phyloP scores from a whole-genome alignment of 2,888 invertebrate species.

The Microplitis deprimator region DNA sequence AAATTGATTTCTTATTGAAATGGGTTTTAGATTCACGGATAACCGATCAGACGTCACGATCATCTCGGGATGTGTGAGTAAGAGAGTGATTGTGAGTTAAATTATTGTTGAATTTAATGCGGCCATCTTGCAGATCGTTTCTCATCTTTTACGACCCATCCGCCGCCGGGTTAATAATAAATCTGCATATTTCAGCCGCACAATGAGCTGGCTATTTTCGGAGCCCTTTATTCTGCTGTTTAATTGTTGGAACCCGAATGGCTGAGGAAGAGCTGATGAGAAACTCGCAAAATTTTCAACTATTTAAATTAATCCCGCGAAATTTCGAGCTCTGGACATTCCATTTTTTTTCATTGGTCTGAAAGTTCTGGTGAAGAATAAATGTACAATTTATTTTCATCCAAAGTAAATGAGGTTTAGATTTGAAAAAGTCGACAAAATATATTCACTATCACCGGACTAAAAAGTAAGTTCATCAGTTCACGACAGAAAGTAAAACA shows the following conservation, averaged over 20 bases:
- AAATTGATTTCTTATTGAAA: conserved; percentile 27
- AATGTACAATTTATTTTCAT: no score
- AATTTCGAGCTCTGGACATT: no score
- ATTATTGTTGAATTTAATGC: conserved; percentile 46
- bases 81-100: neutral
- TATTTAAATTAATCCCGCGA: no score
- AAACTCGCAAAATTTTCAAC: neutral
- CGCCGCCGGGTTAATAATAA: conserved; percentile 19
- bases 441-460: no score
- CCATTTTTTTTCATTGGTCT: no score
- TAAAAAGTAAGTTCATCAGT: no score
- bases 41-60: neutral
- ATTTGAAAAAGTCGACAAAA: no score
- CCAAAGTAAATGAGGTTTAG: no score
- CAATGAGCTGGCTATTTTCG: conserved; percentile 17
- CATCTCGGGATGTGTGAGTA: neutral
- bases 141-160: conserved; percentile 63
- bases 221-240: conserved; percentile 41
- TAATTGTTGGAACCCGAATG: conserved; percentile 55
- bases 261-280: conserved; percentile 44
- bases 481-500: no score
- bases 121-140: conserved; percentile 63
- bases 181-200: conserved; percentile 4
- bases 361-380: no score
- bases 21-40: conserved; percentile 11